These are phyloP conservation scores for Etheostoma nigrum DNA, from an alignment of 2,797 vertebrate species.

Conservation along the genomic window DNA sequence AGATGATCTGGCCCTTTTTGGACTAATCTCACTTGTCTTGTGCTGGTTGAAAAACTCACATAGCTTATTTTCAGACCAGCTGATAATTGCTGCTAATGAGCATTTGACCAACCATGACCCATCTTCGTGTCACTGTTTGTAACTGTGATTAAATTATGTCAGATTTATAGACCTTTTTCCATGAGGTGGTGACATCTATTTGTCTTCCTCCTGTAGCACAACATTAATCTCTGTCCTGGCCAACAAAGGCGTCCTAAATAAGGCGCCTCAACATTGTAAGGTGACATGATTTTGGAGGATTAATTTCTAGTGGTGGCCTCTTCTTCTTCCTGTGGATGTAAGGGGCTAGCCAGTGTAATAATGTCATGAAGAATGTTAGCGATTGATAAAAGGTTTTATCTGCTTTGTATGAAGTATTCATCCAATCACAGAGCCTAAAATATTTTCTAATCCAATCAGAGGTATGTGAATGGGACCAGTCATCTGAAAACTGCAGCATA, in stretches of 20 bases:
- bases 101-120: slow-evolving; percentile 2
- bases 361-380: neutral
- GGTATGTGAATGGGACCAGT: neutral
- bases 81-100: slow-evolving; percentile 19
- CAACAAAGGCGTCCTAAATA: slow-evolving; percentile 19
- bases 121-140: slow-evolving; percentile 1
- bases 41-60: neutral
- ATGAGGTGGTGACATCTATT: slow-evolving; percentile 22
- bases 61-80: neutral
- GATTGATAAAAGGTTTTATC: neutral
- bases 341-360: slow-evolving; percentile 1
- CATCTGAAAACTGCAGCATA: neutral
- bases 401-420: neutral
- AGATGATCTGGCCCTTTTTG: slow-evolving; percentile 9
- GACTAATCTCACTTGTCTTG: neutral
- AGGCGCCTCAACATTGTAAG: neutral
- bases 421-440: neutral
- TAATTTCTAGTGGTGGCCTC: neutral
- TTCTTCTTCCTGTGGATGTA: slow-evolving; percentile 9
- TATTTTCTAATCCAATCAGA: neutral
- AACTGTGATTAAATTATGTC: neutral
- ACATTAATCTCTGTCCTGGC: slow-evolving; percentile 34
- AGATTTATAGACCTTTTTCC: slow-evolving; percentile 14
- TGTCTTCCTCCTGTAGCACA: slow-evolving; percentile 27
- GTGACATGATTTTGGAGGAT: slow-evolving; percentile 19